Evolutionary conservation across 2,888 invertebrate genomes (phyloP).

Genomic region (Leptura quadrifasciata): DNA sequence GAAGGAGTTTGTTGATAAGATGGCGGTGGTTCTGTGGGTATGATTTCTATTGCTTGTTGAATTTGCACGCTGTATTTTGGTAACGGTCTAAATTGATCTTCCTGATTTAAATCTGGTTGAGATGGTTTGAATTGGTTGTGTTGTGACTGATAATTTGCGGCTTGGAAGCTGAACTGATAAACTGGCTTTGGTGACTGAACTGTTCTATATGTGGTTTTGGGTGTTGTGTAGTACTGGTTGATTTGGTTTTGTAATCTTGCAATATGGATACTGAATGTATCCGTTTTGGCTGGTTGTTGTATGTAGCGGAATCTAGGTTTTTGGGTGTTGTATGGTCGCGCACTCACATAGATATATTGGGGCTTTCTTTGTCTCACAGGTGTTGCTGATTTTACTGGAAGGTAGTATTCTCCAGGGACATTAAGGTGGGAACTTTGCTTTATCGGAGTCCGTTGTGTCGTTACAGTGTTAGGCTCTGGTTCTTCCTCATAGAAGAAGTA

Average conservation of each 20-base stretch:
- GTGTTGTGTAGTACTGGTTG: constrained; percentile 77
- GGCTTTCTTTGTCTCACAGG: constrained; percentile 56
- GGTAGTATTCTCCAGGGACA: constrained; percentile 61
- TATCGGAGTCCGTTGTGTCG: constrained; percentile 51
- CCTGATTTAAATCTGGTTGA: constrained; percentile 55
- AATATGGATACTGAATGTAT: constrained; percentile 80
- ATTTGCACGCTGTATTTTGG: constrained; percentile 71
- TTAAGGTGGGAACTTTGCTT: constrained; percentile 53
- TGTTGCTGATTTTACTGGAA: constrained; percentile 55
- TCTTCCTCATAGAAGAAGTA: constrained; percentile 83
- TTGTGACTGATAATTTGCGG: constrained; percentile 75
- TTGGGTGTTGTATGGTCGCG: constrained; percentile 63
- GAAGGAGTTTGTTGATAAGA: constrained; percentile 53
- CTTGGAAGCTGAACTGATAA: constrained; percentile 85
- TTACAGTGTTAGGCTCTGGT: constrained; percentile 55
- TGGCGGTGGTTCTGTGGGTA: constrained; percentile 64
- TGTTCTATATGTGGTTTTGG: constrained; percentile 72
- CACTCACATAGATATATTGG: constrained; percentile 68
- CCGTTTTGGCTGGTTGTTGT: constrained; percentile 58
- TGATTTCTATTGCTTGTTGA: constrained; percentile 70
- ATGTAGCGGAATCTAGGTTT: constrained; percentile 64
- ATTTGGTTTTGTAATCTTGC: constrained; percentile 81
- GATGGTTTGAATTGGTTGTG: constrained; percentile 63
- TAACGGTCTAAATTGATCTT: constrained; percentile 64
- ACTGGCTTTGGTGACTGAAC: constrained; percentile 75